Conservation (phyloP, 2,888 invertebrate species). For the Caenorhabditis macrosperma region DNA sequence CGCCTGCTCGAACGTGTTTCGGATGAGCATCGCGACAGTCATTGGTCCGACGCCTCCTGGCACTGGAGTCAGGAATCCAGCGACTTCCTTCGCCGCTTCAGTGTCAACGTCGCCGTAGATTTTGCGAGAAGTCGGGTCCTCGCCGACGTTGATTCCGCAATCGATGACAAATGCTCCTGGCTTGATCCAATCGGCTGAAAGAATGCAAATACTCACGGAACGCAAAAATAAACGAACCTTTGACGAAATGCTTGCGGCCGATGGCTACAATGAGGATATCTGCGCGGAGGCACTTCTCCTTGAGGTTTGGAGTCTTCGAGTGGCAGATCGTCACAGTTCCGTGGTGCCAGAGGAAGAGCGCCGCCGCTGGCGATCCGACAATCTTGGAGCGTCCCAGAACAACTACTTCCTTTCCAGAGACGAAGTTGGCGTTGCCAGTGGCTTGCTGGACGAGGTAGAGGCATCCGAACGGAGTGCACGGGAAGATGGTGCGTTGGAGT, state of each 20-base stretch:
- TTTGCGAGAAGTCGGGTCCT: slow-evolving; percentile 60
- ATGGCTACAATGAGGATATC: slow-evolving; percentile 98
- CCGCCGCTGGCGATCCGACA: slow-evolving; percentile 95
- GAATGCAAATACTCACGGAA: neutral
- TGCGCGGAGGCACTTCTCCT: slow-evolving; percentile 83
- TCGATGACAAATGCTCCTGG: slow-evolving; percentile 98
- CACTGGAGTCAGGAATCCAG: slow-evolving; percentile 79
- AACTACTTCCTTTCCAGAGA: slow-evolving; percentile 85
- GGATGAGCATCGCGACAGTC: slow-evolving; percentile 91
- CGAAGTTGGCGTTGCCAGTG: slow-evolving; percentile 75
- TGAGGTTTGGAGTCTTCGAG: slow-evolving; percentile 86
- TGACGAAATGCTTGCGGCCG: slow-evolving; percentile 91
- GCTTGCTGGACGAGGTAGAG: slow-evolving; percentile 89
- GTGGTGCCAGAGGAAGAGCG: slow-evolving; percentile 94
- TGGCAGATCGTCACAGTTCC: slow-evolving; percentile 98
- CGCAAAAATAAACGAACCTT: slow-evolving; percentile 83
- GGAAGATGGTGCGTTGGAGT: slow-evolving; percentile 86
- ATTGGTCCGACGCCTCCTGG: slow-evolving; percentile 96
- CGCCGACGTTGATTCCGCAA: slow-evolving; percentile 91
- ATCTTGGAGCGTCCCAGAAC: slow-evolving; percentile 97
- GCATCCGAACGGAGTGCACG: slow-evolving; percentile 97
- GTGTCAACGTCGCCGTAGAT: slow-evolving; percentile 94
- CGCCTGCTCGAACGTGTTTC: slow-evolving; percentile 92
- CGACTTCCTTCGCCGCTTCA: slow-evolving; percentile 85
- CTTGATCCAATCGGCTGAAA: slow-evolving; percentile 89